A percentile compares a stretch with the other conserved stretches of the same genome.
These are phyloP conservation scores for Macquaria ambigua DNA, from an alignment of 2,113 vertebrate species.

Conservation along the genomic window DNA sequence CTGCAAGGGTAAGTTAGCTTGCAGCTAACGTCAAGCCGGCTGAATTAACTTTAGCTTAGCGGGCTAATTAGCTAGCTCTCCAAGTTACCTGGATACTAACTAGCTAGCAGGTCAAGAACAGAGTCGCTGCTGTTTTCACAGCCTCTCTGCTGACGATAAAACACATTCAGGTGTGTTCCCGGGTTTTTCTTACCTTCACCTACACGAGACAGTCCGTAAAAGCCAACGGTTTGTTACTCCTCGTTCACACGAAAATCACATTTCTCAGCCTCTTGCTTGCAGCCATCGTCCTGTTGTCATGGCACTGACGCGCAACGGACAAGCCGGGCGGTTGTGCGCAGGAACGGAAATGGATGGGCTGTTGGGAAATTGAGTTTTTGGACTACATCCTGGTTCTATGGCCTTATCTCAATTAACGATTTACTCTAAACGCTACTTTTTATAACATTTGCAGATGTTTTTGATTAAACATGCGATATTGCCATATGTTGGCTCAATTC, in stretches of 20 bases:
- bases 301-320: constrained; percentile 75
- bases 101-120: constrained; percentile 7
- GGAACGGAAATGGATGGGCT: constrained; percentile 39
- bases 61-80: constrained; percentile 63
- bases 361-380: constrained; percentile 58
- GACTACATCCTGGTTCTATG: neutral
- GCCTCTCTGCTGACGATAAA: neutral
- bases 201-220: constrained; percentile 3
- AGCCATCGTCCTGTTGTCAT: constrained; percentile 86
- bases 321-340: constrained; percentile 61
- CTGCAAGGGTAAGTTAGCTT: constrained; percentile 1
- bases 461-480: neutral
- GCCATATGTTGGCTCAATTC: neutral
- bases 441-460: neutral
- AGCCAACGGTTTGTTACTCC: neutral
- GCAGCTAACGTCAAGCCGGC: constrained; percentile 31
- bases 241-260: constrained; percentile 67
- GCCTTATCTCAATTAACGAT: neutral
- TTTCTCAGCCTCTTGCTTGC: constrained; percentile 50
- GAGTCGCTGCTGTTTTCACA: neutral
- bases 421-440: neutral
- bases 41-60: constrained; percentile 70
- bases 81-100: constrained; percentile 29
- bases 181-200: constrained; percentile 45
- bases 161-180: neutral